Base-by-base conservation (phyloP, 2,113 vertebrate genomes). In the Hippocampus guttulatus region DNA sequence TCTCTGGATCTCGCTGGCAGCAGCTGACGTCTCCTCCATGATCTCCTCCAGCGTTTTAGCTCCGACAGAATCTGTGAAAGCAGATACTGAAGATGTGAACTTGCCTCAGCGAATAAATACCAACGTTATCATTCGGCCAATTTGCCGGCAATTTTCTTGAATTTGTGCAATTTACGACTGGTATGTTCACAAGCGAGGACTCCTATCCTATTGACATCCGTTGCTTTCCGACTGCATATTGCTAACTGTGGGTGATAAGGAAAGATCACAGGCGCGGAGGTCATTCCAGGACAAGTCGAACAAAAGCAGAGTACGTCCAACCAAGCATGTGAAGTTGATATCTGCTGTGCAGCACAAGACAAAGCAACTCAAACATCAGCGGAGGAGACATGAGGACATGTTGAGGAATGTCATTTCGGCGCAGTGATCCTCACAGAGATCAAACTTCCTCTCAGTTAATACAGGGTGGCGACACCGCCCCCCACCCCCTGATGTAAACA, bases 31-130 rank as follows among this genome's bases (percentile, higher is more conserved):
- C 85, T 97, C 95, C 76, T 97, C 96, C 87, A 89, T 91, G 70
- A 96, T 95, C 85, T 94, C 95, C 78, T 94, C 93, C 81, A 96
- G 88, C 70, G 88, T 91, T 69, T 81, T 85, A 73, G 92, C 91
- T 74, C 88, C 80, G 70, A 75, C 82, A 67, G 77, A 75, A 8
- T 75, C 90, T 90, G 87, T 12, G 67, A 55, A 55, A 55, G 23
- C 52, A 55, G 21, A 3, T 55, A 9, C 33, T 38, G 33, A 38
- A 38, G 33, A 38, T 55, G 52, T 55, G 52, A 55, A 10, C 8
- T 55, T 51, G 16, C 15, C 6, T 55, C 21, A 11, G 52, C 8
- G 8, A 20, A 51, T 20, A 51, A 51, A 20, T 5, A n/a, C n/a
- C 52, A 10, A n/a, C n/a, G n/a, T 52, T 52, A 52, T 2, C 18